Percentiles rank a stretch among this genome's conserved stretches.
Evolutionary conservation across 2,113 vertebrate species (phyloP).

Genomic region (Triplophysa dalaica): DNA sequence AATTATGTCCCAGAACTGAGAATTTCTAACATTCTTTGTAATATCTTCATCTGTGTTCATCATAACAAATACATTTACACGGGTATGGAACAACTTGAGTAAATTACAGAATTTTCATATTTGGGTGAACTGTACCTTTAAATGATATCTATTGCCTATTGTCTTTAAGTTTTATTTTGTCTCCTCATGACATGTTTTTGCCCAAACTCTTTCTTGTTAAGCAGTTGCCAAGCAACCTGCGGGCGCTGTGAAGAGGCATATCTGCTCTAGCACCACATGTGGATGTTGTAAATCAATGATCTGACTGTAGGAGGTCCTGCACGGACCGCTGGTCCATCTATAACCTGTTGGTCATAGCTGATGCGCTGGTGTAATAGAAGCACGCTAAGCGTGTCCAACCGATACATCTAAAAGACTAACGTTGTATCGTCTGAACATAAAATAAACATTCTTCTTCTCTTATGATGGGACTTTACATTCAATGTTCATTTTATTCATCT

Average conservation of each 20-base stretch:
- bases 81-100: too few species aligned
- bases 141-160: too few species aligned
- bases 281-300: not conserved
- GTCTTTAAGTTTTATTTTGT: constrained; percentile 38
- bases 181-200: constrained; percentile 25
- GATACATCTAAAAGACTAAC: not conserved
- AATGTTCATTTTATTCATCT: too few species aligned
- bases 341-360: constrained; percentile 2
- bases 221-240: constrained; percentile 63
- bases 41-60: too few species aligned
- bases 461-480: too few species aligned
- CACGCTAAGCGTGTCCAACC: not conserved
- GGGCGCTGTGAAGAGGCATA: constrained; percentile 17
- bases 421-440: too few species aligned
- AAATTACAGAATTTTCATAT: too few species aligned
- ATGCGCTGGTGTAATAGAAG: not conserved
- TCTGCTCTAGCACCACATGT: not conserved
- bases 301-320: constrained; percentile 1
- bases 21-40: too few species aligned
- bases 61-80: too few species aligned
- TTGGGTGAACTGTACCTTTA: too few species aligned
- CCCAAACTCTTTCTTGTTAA: constrained; percentile 45
- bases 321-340: not conserved
- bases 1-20: too few species aligned
- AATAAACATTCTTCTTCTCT: too few species aligned